A percentile compares a stretch with the other conserved stretches of the same genome.
These are phyloP conservation scores for Pinctada fucata DNA, from an alignment of 2,888 invertebrate genomes.

Conservation along the genomic window DNA sequence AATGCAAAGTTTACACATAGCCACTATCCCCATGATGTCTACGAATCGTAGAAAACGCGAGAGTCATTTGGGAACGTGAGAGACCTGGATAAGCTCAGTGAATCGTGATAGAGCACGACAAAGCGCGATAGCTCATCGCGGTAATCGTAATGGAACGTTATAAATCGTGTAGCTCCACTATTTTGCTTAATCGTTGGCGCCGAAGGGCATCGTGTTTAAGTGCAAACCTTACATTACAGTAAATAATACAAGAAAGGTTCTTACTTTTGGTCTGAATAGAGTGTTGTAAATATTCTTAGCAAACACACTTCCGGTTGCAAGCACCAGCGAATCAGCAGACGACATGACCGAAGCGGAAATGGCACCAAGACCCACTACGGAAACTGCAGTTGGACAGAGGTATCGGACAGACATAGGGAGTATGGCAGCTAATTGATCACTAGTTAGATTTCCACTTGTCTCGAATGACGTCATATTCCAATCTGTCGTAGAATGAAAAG, in stretches of 20 bases:
- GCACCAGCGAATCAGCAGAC: conserved; percentile 51
- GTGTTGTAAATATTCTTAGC: conserved; percentile 47
- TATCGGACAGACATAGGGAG: conserved; percentile 51
- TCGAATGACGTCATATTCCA: conserved; percentile 48
- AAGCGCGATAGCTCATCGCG: no score
- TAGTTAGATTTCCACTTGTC: conserved; percentile 29
- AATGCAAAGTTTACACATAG: no score
- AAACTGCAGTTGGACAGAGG: conserved; percentile 48
- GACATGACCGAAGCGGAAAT: conserved; percentile 55
- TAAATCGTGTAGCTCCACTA: no score
- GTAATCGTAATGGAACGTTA: no score
- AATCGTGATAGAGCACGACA: no score
- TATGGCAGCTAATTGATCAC: conserved; percentile 31
- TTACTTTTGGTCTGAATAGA: conserved; percentile 46
- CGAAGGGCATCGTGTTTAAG: no score
- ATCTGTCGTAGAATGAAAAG: conserved; percentile 30
- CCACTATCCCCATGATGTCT: no score
- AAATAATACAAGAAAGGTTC: background rate
- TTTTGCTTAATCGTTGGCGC: no score
- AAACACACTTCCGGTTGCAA: conserved; percentile 45
- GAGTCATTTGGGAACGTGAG: no score
- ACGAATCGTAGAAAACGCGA: no score
- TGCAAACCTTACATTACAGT: no score
- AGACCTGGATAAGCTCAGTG: no score
- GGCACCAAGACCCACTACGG: conserved; percentile 51